Conservation (phyloP, 2,888 invertebrate species). For the Criorhina ranunculi region DNA sequence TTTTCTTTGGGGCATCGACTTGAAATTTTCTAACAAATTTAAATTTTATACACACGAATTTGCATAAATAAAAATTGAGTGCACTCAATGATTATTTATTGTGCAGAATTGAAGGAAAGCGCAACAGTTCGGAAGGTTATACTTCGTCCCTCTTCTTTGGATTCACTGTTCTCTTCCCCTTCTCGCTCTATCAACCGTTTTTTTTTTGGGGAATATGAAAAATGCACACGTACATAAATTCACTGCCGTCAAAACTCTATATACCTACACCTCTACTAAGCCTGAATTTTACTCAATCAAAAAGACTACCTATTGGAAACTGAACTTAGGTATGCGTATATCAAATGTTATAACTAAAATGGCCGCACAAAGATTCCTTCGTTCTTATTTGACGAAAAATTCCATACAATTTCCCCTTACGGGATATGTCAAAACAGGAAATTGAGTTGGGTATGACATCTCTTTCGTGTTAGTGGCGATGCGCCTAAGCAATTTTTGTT, state of each 20-base stretch:
- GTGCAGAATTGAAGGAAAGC: slow-evolving; percentile 37
- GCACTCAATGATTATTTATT: not conserved
- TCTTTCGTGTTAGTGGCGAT: slow-evolving; percentile 5
- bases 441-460: not conserved
- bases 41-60: slow-evolving; percentile 7
- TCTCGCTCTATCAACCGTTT: slow-evolving; percentile 55
- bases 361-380: slow-evolving; percentile 47
- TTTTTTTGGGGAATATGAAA: slow-evolving; percentile 21
- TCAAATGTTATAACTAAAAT: slow-evolving; percentile 39
- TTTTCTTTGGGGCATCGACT: slow-evolving; percentile 12
- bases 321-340: slow-evolving; percentile 40
- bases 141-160: slow-evolving; percentile 19
- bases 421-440: slow-evolving; percentile 49
- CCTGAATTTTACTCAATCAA: slow-evolving; percentile 50
- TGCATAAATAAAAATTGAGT: not conserved
- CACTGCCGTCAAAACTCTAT: slow-evolving; percentile 3
- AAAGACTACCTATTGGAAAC: slow-evolving; percentile 67
- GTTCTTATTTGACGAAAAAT: slow-evolving; percentile 43
- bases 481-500: slow-evolving; percentile 16
- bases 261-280: no score
- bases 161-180: slow-evolving; percentile 18
- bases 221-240: slow-evolving; percentile 52
- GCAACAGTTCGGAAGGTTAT: slow-evolving; percentile 67
- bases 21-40: not conserved
- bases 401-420: slow-evolving; percentile 27